These are phyloP conservation scores for Aporophyla nigra DNA, from an alignment of 2,888 invertebrate species.

Conservation along the genomic window DNA sequence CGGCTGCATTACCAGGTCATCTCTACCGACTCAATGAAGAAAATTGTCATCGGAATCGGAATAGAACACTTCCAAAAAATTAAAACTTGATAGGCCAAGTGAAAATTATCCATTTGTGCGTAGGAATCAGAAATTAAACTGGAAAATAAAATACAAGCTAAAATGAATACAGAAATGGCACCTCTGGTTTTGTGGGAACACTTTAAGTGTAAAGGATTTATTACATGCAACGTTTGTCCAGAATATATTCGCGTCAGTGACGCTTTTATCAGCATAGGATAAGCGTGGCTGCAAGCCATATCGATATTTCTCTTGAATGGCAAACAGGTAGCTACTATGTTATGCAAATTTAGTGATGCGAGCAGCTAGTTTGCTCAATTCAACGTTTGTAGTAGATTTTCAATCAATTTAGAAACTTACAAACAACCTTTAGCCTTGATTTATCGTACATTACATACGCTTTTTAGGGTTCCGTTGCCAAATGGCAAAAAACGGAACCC, in stretches of 20 bases:
- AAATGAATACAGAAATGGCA: slow-evolving; percentile 6
- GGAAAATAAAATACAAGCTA: too few relatives aligned
- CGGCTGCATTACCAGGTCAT: neutral
- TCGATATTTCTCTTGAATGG: slow-evolving; percentile 51
- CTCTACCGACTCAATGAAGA: neutral
- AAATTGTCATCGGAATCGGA: neutral
- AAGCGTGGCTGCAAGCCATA: slow-evolving; percentile 55
- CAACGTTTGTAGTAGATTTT: slow-evolving; percentile 11
- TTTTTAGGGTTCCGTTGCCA: too few relatives aligned
- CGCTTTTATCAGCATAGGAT: slow-evolving; percentile 57
- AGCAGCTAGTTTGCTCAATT: slow-evolving; percentile 14
- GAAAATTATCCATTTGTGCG: neutral
- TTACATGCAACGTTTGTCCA: slow-evolving; percentile 32
- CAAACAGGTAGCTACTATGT: slow-evolving; percentile 52
- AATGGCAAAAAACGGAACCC: too few relatives aligned
- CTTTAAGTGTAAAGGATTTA: slow-evolving; percentile 32
- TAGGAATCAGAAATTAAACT: neutral
- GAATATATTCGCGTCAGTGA: slow-evolving; percentile 51
- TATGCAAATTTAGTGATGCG: slow-evolving; percentile 45
- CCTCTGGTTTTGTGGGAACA: slow-evolving; percentile 16
- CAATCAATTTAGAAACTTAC: slow-evolving; percentile 16
- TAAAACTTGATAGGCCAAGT: neutral
- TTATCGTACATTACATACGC: neutral
- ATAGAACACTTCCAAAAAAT: neutral
- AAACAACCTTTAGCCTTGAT: neutral